Conservation (phyloP, 1,140 invertebrate genomes). For the Brachionus koreanus region DNA sequence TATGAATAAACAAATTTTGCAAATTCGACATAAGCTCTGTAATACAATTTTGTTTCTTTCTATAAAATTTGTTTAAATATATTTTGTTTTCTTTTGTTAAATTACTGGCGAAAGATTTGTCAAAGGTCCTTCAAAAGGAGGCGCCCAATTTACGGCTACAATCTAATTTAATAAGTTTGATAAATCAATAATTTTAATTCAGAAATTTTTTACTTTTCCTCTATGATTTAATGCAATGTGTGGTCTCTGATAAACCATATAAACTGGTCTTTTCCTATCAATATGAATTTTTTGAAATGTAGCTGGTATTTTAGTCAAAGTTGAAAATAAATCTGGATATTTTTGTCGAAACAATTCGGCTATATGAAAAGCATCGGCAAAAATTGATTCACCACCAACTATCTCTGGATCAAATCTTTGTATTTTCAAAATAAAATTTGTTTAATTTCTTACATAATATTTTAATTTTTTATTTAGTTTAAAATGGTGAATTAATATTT, state of each 20-base stretch:
- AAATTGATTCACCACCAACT: constrained; percentile 51
- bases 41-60: constrained; percentile 51
- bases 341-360: constrained; percentile 50
- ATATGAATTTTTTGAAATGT: constrained; percentile 52
- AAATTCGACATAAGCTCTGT: constrained; percentile 51
- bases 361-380: constrained; percentile 51
- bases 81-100: not conserved
- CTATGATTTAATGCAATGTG: constrained; percentile 51
- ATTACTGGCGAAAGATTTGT: constrained; percentile 47
- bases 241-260: constrained; percentile 52
- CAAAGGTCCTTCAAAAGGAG: constrained; percentile 54
- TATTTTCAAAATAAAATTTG: not conserved
- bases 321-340: constrained; percentile 49
- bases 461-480: not conserved
- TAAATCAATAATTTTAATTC: not conserved
- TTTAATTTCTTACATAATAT: not conserved
- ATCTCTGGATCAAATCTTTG: constrained; percentile 52
- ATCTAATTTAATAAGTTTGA: constrained; percentile 46
- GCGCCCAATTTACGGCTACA: constrained; percentile 51
- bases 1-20: constrained; percentile 49
- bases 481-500: not conserved
- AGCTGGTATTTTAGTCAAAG: constrained; percentile 50
- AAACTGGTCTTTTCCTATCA: constrained; percentile 48
- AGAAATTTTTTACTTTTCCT: constrained; percentile 47
- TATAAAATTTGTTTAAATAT: constrained; percentile 42